phyloP scores from a whole-genome alignment of 2,888 invertebrate genomes.

The Cryptophagus acutangulus region DNA sequence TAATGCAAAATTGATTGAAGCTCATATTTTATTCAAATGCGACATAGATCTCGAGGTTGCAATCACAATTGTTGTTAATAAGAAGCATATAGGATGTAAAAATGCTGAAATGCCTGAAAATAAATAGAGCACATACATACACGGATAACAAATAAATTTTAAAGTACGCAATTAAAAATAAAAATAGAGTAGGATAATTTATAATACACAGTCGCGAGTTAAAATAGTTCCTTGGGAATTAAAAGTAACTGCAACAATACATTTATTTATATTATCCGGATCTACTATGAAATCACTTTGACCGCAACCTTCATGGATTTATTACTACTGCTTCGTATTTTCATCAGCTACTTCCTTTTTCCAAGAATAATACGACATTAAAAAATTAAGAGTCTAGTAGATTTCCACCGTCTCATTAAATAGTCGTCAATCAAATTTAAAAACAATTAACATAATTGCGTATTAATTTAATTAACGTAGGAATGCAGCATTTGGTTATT shows the following conservation, averaged over 20 bases:
- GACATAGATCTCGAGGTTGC: too few relatives aligned
- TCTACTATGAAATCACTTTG: constrained; percentile 11
- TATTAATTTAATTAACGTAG: constrained; percentile 42
- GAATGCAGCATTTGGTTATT: constrained; percentile 70
- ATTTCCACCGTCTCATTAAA: not conserved
- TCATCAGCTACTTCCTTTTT: constrained; percentile 5
- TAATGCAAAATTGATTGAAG: too few relatives aligned
- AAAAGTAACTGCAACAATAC: constrained; percentile 1
- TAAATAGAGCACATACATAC: constrained; percentile 6
- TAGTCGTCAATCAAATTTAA: not conserved
- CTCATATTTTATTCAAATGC: too few relatives aligned
- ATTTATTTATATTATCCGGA: constrained; percentile 1
- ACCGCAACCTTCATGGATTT: constrained; percentile 21
- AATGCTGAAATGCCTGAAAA: constrained; percentile 4
- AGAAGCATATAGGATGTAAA: too few relatives aligned
- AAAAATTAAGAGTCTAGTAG: constrained; percentile 1
- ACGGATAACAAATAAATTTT: constrained; percentile 1
- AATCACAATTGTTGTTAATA: too few relatives aligned
- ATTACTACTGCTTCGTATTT: too few relatives aligned
- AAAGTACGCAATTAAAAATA: not conserved
- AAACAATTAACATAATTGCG: not conserved
- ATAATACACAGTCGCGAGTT: not conserved
- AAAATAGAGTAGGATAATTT: constrained; percentile 6
- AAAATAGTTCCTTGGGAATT: not conserved
- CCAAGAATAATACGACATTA: not conserved